Evolutionary conservation across 2,113 vertebrate species (phyloP).

Genomic region (Globicephala melas): DNA sequence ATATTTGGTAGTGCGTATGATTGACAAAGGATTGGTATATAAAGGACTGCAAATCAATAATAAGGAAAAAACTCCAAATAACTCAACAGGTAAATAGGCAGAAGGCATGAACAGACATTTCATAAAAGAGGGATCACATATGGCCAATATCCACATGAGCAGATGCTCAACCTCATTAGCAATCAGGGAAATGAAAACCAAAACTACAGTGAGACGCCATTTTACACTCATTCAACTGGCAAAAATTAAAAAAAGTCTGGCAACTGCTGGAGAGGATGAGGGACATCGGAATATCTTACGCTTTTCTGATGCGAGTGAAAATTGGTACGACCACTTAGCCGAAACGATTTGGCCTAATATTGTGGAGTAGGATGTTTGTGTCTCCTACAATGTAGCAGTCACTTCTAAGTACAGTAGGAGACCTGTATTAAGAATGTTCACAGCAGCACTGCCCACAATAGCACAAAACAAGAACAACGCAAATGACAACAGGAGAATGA

Average conservation of each 20-base stretch:
- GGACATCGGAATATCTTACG: neutral
- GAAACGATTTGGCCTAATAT: neutral
- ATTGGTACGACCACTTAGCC: neutral
- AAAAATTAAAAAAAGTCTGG: neutral
- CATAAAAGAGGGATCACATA: slow-evolving; percentile 13
- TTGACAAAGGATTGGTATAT: neutral
- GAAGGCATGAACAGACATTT: slow-evolving; percentile 27
- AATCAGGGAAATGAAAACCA: slow-evolving; percentile 19
- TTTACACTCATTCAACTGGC: slow-evolving; percentile 31
- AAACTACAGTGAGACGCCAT: slow-evolving; percentile 33
- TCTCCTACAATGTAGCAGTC: neutral
- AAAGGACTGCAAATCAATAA: slow-evolving; percentile 11
- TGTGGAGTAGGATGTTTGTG: neutral
- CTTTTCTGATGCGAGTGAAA: neutral
- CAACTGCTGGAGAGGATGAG: slow-evolving; percentile 3
- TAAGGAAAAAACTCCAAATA: slow-evolving; percentile 32
- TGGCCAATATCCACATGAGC: slow-evolving; percentile 15
- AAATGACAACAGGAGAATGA: neutral
- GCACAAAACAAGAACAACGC: neutral
- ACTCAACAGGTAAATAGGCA: slow-evolving; percentile 26
- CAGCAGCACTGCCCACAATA: neutral
- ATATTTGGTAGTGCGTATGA: neutral
- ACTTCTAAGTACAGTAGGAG: neutral
- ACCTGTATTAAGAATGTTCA: neutral
- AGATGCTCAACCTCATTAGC: slow-evolving; percentile 60